These are phyloP conservation scores for Phaedon cochleariae DNA, from an alignment of 2,888 invertebrate species.

Conservation along the genomic window DNA sequence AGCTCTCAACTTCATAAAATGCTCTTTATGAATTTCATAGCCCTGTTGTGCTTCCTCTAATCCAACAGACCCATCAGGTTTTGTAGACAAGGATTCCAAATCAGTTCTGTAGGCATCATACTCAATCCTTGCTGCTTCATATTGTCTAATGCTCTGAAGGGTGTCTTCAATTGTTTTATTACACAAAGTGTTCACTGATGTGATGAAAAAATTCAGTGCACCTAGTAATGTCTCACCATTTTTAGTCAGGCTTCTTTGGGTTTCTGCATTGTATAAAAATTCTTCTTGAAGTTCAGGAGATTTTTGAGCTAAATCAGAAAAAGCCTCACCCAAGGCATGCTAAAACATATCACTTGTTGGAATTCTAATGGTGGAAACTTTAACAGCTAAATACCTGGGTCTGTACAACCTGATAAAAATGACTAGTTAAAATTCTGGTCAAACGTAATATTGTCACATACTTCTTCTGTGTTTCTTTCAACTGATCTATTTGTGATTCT, in stretches of 20 bases:
- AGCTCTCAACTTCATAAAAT: constrained; percentile 90
- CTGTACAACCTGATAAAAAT: constrained; percentile 87
- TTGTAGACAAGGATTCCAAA: constrained; percentile 81
- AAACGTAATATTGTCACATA: constrained; percentile 88
- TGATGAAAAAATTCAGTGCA: constrained; percentile 96
- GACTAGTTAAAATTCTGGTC: constrained; percentile 84
- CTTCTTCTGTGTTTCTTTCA: constrained; percentile 94
- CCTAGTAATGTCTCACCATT: constrained; percentile 93
- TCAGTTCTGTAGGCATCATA: constrained; percentile 98
- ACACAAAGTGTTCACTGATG: constrained; percentile 93
- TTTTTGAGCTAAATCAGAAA: constrained; percentile 94
- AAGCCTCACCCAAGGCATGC: constrained; percentile 90
- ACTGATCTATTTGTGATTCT: constrained; percentile 91
- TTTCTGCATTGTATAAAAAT: constrained; percentile 95
- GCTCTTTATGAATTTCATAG: constrained; percentile 85
- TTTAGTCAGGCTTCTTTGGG: constrained; percentile 90
- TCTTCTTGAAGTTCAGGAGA: constrained; percentile 95
- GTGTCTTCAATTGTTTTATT: constrained; percentile 99
- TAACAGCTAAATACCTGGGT: constrained; percentile 67
- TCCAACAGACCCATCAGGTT: constrained; percentile 68
- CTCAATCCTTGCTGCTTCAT: constrained; percentile 85
- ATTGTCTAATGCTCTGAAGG: constrained; percentile 77
- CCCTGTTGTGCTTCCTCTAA: constrained; percentile 83
- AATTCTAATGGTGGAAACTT: not conserved
- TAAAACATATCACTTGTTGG: constrained; percentile 59